phyloP scores from a whole-genome alignment of 1,140 invertebrate species.

The Ostrea edulis region DNA sequence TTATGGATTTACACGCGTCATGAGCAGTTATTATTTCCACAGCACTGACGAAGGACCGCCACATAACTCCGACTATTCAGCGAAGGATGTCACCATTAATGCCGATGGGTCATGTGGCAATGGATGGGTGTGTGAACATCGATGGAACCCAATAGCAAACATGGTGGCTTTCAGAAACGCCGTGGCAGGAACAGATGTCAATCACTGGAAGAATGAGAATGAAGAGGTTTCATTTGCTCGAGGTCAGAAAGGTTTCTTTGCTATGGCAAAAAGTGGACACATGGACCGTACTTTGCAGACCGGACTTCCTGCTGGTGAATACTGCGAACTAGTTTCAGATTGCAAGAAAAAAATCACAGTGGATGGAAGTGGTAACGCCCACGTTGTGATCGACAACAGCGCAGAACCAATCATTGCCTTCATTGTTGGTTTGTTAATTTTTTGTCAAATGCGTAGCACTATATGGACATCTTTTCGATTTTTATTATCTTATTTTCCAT shows the following conservation, averaged over 20 bases:
- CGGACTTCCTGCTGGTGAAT: slow-evolving; percentile 87
- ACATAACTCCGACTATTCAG: slow-evolving; percentile 81
- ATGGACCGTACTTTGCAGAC: slow-evolving; percentile 80
- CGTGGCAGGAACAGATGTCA: slow-evolving; percentile 3
- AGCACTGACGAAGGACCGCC: slow-evolving; percentile 52
- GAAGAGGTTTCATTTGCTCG: slow-evolving; percentile 74
- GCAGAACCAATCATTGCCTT: slow-evolving; percentile 89
- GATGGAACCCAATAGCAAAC: slow-evolving; percentile 89
- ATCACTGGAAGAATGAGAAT: slow-evolving; percentile 66
- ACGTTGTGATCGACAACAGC: slow-evolving; percentile 83
- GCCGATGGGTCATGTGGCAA: slow-evolving; percentile 84
- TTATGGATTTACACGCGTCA: slow-evolving; percentile 86
- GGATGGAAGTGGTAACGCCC: slow-evolving; percentile 83
- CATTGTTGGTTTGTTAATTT: slow-evolving; percentile 81
- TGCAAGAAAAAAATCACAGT: slow-evolving; percentile 86
- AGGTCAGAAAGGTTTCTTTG: slow-evolving; percentile 76
- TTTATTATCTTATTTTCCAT: too few species aligned
- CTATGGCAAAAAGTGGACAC: slow-evolving; percentile 70
- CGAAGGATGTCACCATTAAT: slow-evolving; percentile 81
- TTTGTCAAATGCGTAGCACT: not conserved
- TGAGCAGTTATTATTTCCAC: slow-evolving; percentile 85
- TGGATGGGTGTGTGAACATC: slow-evolving; percentile 94
- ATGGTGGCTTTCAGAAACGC: slow-evolving; percentile 82
- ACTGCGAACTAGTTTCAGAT: slow-evolving; percentile 93
- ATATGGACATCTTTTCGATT: too few species aligned